phyloP scores from a whole-genome alignment of 2,113 vertebrate genomes.

The Pseudopodoces humilis region DNA sequence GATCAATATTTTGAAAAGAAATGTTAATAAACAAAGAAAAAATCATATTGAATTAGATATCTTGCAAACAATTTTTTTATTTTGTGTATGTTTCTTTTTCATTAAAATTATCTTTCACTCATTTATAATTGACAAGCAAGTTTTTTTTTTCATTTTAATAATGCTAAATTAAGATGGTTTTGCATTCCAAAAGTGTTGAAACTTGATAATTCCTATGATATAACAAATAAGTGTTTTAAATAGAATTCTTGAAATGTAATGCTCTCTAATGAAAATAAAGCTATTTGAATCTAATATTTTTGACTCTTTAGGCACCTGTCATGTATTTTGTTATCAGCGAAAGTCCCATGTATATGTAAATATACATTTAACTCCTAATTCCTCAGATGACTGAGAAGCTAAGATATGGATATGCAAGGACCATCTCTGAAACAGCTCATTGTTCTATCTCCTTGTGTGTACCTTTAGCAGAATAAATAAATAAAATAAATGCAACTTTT shows the following conservation, averaged over 20 bases:
- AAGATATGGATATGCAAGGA: neutral
- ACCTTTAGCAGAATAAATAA: neutral
- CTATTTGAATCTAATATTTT: neutral
- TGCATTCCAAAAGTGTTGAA: neutral
- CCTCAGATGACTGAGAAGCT: neutral
- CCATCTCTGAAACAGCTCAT: neutral
- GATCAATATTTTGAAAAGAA: neutral
- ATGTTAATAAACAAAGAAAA: neutral
- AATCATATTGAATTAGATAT: neutral
- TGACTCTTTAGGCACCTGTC: neutral
- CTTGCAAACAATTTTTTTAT: neutral
- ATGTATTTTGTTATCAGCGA: neutral
- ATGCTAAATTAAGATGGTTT: neutral
- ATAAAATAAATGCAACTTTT: neutral
- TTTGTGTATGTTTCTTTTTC: neutral
- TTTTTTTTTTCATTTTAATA: neutral
- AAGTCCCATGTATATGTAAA: neutral
- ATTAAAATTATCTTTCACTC: neutral
- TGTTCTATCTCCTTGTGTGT: neutral
- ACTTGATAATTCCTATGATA: neutral
- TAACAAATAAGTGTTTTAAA: neutral
- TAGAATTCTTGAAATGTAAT: neutral
- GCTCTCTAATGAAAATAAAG: neutral
- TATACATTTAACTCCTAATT: neutral
- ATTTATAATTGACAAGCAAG: neutral